Evolutionary conservation across 2,888 invertebrate species (phyloP).

Genomic region (Trissolcus japonicus): DNA sequence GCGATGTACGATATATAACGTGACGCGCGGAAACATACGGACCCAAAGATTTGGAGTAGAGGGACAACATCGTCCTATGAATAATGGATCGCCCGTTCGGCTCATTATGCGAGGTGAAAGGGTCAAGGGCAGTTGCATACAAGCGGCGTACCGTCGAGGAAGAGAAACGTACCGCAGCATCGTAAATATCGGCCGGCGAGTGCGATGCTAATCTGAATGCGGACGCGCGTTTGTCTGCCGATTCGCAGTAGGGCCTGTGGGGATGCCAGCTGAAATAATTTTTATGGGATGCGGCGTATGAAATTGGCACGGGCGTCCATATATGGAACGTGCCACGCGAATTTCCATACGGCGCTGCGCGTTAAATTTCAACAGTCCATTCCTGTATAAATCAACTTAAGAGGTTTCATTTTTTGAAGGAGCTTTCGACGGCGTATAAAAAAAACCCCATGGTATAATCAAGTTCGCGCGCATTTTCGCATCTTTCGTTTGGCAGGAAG

Average conservation of each 20-base stretch:
- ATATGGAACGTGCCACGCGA: slow-evolving; percentile 22
- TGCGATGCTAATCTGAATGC: slow-evolving; percentile 72
- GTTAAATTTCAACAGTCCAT: slow-evolving; percentile 12
- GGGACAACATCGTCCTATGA: slow-evolving; percentile 70
- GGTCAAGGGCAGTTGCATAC: slow-evolving; percentile 71
- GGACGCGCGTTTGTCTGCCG: slow-evolving; percentile 67
- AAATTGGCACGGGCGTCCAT: slow-evolving; percentile 44
- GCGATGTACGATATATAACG: slow-evolving; percentile 63
- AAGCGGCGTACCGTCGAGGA: slow-evolving; percentile 59
- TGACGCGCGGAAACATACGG: slow-evolving; percentile 62
- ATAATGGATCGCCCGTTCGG: slow-evolving; percentile 68
- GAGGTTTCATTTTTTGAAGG: slow-evolving; percentile 13
- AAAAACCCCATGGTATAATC: background rate
- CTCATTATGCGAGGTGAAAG: slow-evolving; percentile 72
- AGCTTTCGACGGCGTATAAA: background rate
- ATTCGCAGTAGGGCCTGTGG: slow-evolving; percentile 54
- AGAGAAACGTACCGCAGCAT: slow-evolving; percentile 45
- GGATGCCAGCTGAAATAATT: slow-evolving; percentile 33
- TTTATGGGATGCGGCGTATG: slow-evolving; percentile 28
- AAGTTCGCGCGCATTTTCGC: background rate
- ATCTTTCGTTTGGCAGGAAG: background rate
- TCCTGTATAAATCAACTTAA: slow-evolving; percentile 21
- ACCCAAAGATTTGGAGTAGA: slow-evolving; percentile 67
- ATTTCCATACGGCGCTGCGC: slow-evolving; percentile 35
- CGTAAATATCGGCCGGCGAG: slow-evolving; percentile 58